phyloP scores from a whole-genome alignment of 1,140 invertebrate species.

The Sarcophaga peregrina region DNA sequence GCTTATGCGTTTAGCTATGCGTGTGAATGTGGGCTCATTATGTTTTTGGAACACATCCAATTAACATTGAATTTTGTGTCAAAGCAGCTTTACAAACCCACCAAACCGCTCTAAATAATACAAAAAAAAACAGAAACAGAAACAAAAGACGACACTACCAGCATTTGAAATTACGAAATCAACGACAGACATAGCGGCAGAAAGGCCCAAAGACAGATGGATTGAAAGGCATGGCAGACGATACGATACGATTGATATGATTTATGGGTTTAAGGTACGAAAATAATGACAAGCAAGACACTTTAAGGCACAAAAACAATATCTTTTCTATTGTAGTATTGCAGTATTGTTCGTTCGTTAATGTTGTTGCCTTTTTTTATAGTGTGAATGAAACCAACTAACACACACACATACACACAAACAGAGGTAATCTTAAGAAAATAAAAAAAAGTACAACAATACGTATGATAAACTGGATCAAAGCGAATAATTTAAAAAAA shows the following conservation, averaged over 20 bases:
- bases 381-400: too few relatives aligned
- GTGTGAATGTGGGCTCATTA: background rate
- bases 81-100: background rate
- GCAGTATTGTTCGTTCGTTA: too few relatives aligned
- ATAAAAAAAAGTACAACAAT: background rate
- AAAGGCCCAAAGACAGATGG: too few relatives aligned
- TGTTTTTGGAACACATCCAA: slow-evolving; percentile 39
- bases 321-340: background rate
- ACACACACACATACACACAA: too few relatives aligned
- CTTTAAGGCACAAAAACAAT: background rate
- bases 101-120: background rate
- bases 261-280: slow-evolving; percentile 14
- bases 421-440: background rate
- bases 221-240: too few relatives aligned
- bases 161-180: slow-evolving; percentile 10
- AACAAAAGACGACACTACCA: background rate
- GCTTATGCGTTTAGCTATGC: too few relatives aligned
- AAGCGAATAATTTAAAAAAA: background rate
- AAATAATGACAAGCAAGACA: background rate
- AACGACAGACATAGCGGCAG: too few relatives aligned
- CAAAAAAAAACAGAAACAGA: background rate
- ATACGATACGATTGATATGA: slow-evolving; percentile 2
- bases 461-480: background rate
- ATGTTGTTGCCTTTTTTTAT: too few relatives aligned
- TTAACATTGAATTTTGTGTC: slow-evolving; percentile 39